Base-by-base conservation (phyloP, 2,113 vertebrate genomes). In the Azemiops feae region DNA sequence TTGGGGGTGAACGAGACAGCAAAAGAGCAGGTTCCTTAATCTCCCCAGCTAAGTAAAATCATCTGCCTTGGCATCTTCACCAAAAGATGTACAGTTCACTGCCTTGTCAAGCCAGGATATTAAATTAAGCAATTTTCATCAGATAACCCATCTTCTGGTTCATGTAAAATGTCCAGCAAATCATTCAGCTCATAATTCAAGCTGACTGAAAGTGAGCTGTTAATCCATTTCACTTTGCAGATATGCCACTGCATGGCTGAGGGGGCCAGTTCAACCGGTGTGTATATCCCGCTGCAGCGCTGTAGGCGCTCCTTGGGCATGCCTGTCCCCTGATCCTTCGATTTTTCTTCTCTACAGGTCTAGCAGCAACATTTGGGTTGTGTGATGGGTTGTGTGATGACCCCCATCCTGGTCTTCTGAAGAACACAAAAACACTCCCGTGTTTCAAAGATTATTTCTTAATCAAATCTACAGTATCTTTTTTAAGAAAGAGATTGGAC, bases 111-210 rank as follows among this genome's bases (percentile, higher is more conserved):
- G 92, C 89, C 89, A 94, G 95, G 97, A 96, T 96, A 96, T 97
- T 96, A 96, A 98, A 98, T 97, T 95, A 98, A 97, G 94, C 97
- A 97, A 97, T 96, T 97, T 98, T 96, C 97, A 97, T 98, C 98
- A 98, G 98, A 98, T 98, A 98, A 98, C 97, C 97, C 97, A 95
- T 98, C 98, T 98, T 98, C 98, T 99, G 98, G 98, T 98, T 98
- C 98, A 94, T 98, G 98, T 98, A 98, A 98, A 98, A 98, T 0
- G 94, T 97, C 97, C 96, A 94, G 95, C 96, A 96, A 97, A 98
- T 98, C 96, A 94, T 96, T 95, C 91, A 91, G 96, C 97, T 97
- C 97, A 91, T 98, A 98, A 97, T 96, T 99, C 98, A 98, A 94
- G 0, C 90, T 95, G 98, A 97, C 93, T 94, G 98, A 96, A 96